Evolutionary conservation across 2,888 invertebrate genomes (phyloP), one percentile per base, ranked within the genome.

Genomic region (Lapara coniferarum): DNA sequence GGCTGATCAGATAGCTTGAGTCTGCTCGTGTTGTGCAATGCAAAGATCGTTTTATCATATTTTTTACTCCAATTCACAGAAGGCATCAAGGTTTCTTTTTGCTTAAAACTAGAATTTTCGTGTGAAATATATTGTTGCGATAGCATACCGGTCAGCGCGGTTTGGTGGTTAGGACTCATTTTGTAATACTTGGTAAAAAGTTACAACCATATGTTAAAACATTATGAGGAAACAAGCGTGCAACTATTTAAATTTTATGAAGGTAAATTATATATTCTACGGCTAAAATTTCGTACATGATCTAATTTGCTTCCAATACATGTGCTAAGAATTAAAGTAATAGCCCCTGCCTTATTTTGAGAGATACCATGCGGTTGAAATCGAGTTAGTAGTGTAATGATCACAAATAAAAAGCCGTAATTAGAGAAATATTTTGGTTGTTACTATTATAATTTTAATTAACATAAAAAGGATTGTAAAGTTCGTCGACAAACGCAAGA

Each of bases 181-280:
- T 46, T 46, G 52, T 63, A 63, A 63, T 63, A 63, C 63, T 63
- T 66, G 53, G 66, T 53, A 37, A 66, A 66, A 66, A 53, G 37
- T 63, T 63, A 63, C 63, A 63, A 19, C 19, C 13, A 19, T 13
- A 16, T 49, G 49, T 63, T 63, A 69, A 69, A 69, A 69, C 7
- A 16, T 59, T 14, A n/a, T 63, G 59, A 46, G 44, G 57, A 58
- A 57, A 68, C 69, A 63, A 13, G 2, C 10, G 49, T 49, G 63
- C 63, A 63, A 19, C 49, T 63, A 49, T 63, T 63, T 49, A 49
- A 63, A 63, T 63, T 19, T 49, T 49, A 59, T 16, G 10, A 46
- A 46, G 46, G 12, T 44, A 59, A 44, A 44, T 58, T 7, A 16
- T 10, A 0, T 10, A 14, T 16, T 46, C 16, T 12, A 63, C 63